Conservation (phyloP, 2,888 invertebrate genomes). For the Drosophila koepferae region DNA sequence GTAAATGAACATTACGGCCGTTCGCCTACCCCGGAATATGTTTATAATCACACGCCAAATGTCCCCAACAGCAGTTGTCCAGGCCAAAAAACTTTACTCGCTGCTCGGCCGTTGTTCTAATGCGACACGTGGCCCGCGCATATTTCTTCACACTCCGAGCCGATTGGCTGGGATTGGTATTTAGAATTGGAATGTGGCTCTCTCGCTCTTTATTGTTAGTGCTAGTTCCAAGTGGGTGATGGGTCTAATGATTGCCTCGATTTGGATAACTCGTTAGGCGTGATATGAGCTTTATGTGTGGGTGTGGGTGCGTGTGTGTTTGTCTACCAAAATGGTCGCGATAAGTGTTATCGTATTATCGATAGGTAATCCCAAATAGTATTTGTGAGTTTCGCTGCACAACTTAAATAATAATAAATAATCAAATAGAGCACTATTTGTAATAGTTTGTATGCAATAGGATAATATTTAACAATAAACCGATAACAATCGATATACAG, state of each 20-base stretch:
- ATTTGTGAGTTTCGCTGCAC: conserved; percentile 62
- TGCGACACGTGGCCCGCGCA: conserved; percentile 73
- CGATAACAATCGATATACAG: conserved; percentile 68
- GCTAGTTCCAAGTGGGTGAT: conserved; percentile 44
- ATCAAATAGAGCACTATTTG: conserved; percentile 12
- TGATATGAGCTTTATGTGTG: conserved; percentile 15
- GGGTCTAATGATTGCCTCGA: conserved; percentile 66
- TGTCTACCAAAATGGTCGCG: conserved; percentile 3
- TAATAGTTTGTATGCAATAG: conserved; percentile 39
- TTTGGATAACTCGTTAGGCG: conserved; percentile 45
- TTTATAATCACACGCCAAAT: conserved; percentile 73
- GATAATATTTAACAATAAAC: conserved; percentile 52
- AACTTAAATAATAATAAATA: conserved; percentile 36
- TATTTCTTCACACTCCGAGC: conserved; percentile 59
- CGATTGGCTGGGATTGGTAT: conserved; percentile 35
- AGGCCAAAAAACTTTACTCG: conserved; percentile 44
- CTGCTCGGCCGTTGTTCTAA: conserved; percentile 38
- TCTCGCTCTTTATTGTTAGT: conserved; percentile 12
- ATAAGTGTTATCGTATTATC: conserved; percentile 31
- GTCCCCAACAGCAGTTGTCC: conserved; percentile 55
- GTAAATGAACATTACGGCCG: conserved; percentile 71
- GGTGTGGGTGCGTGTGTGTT: conserved; percentile 6
- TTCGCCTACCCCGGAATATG: conserved; percentile 54
- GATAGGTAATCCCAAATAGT: conserved; percentile 25
- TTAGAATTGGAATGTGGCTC: conserved; percentile 13